Percentiles rank a stretch among this genome's conserved stretches.
Conservation (phyloP, 2,797 vertebrate species). For the Hylomyscus alleni region DNA sequence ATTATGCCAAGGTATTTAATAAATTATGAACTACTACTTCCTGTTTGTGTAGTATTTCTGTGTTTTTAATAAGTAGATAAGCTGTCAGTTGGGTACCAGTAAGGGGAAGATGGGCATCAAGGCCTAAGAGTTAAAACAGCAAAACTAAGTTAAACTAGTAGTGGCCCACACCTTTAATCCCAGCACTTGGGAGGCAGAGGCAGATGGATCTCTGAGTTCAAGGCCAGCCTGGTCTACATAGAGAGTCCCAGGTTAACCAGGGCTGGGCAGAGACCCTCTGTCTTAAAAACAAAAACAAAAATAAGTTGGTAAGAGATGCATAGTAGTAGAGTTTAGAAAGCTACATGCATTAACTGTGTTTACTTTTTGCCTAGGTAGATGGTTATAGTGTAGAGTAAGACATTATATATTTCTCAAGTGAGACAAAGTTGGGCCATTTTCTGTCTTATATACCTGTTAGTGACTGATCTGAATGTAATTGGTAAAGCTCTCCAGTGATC, state of each 20-base stretch:
- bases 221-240: not conserved
- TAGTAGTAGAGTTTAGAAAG: conserved; percentile 35
- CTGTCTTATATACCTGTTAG: conserved; percentile 28
- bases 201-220: not conserved
- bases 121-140: conserved; percentile 2
- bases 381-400: conserved; percentile 4
- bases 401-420: conserved; percentile 53
- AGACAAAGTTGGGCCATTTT: conserved; percentile 56
- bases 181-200: not conserved
- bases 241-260: not conserved
- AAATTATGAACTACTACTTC: conserved; percentile 50
- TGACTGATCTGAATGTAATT: conserved; percentile 62
- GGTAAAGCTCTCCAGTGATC: conserved; percentile 35
- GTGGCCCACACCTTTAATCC: not conserved
- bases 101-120: conserved; percentile 49
- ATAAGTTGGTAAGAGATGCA: conserved; percentile 52
- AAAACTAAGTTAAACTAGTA: not conserved
- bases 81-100: not conserved
- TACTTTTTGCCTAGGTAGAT: not conserved
- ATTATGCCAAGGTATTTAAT: not conserved
- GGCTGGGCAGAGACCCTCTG: not conserved
- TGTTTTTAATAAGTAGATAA: conserved; percentile 20
- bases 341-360: conserved; percentile 20
- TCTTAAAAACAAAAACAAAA: not conserved
- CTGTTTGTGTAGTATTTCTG: conserved; percentile 33